These are phyloP conservation scores for Branchinecta lynchi DNA, from an alignment of 1,140 invertebrate species.

Conservation along the genomic window DNA sequence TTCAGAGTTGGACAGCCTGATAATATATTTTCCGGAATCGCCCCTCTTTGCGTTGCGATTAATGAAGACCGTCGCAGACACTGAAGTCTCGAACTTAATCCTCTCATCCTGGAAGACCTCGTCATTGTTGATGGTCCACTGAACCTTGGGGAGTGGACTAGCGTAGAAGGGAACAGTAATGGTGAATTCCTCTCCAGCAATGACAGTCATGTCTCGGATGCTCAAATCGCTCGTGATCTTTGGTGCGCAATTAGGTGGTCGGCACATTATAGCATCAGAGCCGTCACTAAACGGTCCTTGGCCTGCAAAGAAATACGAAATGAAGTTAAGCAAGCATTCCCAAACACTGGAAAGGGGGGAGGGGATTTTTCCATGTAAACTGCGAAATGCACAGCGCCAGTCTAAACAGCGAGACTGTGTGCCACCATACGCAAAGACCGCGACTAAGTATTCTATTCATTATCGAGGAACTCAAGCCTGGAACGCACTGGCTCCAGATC, in stretches of 20 bases:
- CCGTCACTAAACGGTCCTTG: slow-evolving; percentile 78
- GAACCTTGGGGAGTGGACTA: slow-evolving; percentile 69
- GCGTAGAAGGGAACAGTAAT: slow-evolving; percentile 85
- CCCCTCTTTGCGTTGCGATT: slow-evolving; percentile 75
- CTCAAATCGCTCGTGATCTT: slow-evolving; percentile 85
- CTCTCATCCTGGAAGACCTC: slow-evolving; percentile 63
- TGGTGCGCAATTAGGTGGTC: slow-evolving; percentile 66
- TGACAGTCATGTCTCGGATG: slow-evolving; percentile 82
- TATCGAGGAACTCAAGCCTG: too few relatives aligned
- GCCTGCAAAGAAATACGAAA: slow-evolving; percentile 33
- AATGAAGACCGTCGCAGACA: slow-evolving; percentile 59
- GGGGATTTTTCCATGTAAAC: too few relatives aligned
- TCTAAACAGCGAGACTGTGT: too few relatives aligned
- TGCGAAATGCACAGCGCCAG: too few relatives aligned
- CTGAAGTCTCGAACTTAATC: slow-evolving; percentile 69
- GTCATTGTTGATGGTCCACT: slow-evolving; percentile 72
- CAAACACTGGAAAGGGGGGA: too few relatives aligned
- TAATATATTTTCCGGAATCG: slow-evolving; percentile 81
- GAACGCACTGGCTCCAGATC: too few relatives aligned
- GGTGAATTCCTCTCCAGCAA: slow-evolving; percentile 86
- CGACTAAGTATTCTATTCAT: too few relatives aligned
- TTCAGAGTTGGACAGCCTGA: slow-evolving; percentile 69
- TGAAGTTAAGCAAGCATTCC: too few relatives aligned
- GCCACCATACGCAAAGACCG: too few relatives aligned
- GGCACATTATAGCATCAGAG: slow-evolving; percentile 76